A percentile compares a stretch with the other conserved stretches of the same genome.
Evolutionary conservation across 2,113 vertebrate genomes (phyloP).

Genomic region (Ibidorhyncha struthersii): DNA sequence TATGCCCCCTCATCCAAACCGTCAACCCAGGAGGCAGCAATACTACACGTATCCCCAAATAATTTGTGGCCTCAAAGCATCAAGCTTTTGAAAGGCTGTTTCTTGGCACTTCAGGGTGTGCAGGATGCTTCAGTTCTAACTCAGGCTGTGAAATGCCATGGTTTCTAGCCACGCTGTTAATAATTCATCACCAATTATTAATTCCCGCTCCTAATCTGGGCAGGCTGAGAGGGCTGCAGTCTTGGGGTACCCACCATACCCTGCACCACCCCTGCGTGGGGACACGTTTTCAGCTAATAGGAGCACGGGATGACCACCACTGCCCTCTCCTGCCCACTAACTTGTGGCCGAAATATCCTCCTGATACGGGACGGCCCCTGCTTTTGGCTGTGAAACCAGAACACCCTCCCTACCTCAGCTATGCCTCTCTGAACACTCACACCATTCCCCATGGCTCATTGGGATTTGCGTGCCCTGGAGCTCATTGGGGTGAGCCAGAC

Average conservation of each 20-base stretch:
- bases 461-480: not conserved
- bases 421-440: not conserved
- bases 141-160: not conserved
- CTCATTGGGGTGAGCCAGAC: not conserved
- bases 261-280: not conserved
- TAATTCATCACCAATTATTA: not conserved
- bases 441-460: fast-evolving
- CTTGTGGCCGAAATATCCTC: not conserved
- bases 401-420: not conserved
- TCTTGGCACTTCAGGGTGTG: not conserved
- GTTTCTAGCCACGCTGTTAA: not conserved
- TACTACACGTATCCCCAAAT: not conserved
- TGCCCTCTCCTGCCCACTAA: not conserved
- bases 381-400: not conserved
- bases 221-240: not conserved
- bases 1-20: not conserved
- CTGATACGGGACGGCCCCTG: not conserved
- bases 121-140: not conserved
- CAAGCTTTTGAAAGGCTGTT: not conserved
- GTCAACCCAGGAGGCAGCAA: not conserved
- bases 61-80: not conserved
- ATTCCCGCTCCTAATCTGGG: not conserved
- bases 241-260: not conserved
- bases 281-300: not conserved
- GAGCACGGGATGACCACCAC: not conserved